Evolutionary conservation across 2,113 vertebrate genomes (phyloP), one percentile per base, ranked within the genome.

Genomic region (Mesocricetus auratus): DNA sequence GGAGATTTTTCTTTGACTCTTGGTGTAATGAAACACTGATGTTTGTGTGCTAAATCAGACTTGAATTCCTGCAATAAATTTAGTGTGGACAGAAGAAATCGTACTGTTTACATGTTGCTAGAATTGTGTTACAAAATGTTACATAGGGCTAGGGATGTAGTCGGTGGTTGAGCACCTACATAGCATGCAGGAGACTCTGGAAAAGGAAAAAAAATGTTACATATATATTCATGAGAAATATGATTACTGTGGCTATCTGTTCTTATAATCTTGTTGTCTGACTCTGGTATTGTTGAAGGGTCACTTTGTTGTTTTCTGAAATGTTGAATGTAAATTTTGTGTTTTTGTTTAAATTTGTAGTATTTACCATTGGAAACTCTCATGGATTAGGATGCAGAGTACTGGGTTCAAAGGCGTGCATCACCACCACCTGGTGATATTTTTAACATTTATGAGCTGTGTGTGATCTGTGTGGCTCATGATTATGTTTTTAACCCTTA

Each of bases 321-420:
- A 45, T 60, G 73, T 53, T 92, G 86, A 75, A 45, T 71, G 12
- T 62, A 90, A 45, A 64, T 12, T 42, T 82, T 15, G 3, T 47
- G 68, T 86, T 89, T 94, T 86, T 86, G 58, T 94, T n/a, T 94
- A 90, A 92, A 45, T 85, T 91, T 26, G 16, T 79, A 45, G 69
- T 79, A 91, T 91, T 75, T 19, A 68, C 82, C 64, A 85, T 15
- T 83, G n/a, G 90, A 62, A 73, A 73, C 9, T 87, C 53, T 90
- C 21, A n/a, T 64, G 39, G 53, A 21, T 64, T 53, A 71, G 17
- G 39, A 74, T 56, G 3, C 60, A 56, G 29, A 56, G 12, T 53
- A 53, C 50, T 53, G 50, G 50, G 50, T 11, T 53, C 50, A 53
- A 53, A 53, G 50, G 7, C 7, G 50, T 53, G 50, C 12, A 11